These are phyloP conservation scores for Pseudorasbora parva DNA, from an alignment of 2,113 vertebrate genomes.

Conservation along the genomic window DNA sequence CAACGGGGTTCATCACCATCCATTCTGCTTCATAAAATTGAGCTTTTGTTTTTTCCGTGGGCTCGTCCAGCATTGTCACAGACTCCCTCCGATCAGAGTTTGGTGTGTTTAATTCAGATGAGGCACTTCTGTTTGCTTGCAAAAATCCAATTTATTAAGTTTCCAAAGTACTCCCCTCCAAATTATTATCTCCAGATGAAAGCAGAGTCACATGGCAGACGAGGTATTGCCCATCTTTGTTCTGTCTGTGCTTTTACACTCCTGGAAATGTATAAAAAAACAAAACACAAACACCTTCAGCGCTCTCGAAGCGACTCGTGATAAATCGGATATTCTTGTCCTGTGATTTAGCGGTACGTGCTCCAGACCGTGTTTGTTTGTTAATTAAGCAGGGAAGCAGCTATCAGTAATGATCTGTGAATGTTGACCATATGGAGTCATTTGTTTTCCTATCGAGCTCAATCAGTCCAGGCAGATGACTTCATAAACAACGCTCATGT, in stretches of 20 bases:
- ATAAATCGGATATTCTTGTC: conserved; percentile 52
- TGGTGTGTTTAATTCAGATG: conserved; percentile 35
- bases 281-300: not conserved
- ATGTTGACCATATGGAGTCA: conserved; percentile 29
- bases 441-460: conserved; percentile 39
- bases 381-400: conserved; percentile 55
- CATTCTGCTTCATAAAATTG: conserved; percentile 59
- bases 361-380: conserved; percentile 40
- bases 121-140: not conserved
- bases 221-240: not conserved
- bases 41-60: conserved; percentile 74
- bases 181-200: not conserved
- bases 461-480: conserved; percentile 27
- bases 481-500: not conserved
- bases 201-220: too few relatives aligned
- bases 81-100: conserved; percentile 66
- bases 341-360: conserved; percentile 16
- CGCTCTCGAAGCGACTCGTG: not conserved
- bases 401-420: conserved; percentile 45
- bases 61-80: conserved; percentile 86
- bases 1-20: conserved; percentile 72
- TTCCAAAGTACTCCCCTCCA: not conserved
- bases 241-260: not conserved
- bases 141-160: not conserved
- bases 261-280: not conserved